phyloP scores from a whole-genome alignment of 2,113 vertebrate genomes.

The Polypterus senegalus region DNA sequence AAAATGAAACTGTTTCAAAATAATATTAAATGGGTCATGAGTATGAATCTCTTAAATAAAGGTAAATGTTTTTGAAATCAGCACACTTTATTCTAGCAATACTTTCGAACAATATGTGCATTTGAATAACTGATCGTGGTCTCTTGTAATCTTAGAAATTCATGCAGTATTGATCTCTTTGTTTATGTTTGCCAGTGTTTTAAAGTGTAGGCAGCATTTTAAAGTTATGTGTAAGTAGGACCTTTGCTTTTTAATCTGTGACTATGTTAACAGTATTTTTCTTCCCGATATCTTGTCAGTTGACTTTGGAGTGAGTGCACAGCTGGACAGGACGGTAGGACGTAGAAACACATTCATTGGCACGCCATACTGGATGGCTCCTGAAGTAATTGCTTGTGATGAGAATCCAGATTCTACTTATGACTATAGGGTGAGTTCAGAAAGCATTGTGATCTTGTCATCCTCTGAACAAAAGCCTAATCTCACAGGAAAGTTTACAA shows the following conservation, averaged over 20 bases:
- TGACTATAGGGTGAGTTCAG: slow-evolving; percentile 66
- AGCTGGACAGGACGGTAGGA: slow-evolving; percentile 78
- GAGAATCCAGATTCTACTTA: slow-evolving; percentile 88
- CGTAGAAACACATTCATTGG: slow-evolving; percentile 87
- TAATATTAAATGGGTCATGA: too few relatives aligned
- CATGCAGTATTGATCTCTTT: not conserved
- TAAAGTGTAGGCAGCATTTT: not conserved
- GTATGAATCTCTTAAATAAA: too few relatives aligned
- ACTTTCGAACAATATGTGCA: too few relatives aligned
- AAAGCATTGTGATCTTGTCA: not conserved
- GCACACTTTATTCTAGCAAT: too few relatives aligned
- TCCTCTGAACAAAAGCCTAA: too few relatives aligned
- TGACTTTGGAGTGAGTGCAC: slow-evolving; percentile 85
- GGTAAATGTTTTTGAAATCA: too few relatives aligned
- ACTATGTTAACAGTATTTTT: not conserved
- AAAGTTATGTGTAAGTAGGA: not conserved
- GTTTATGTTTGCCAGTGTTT: not conserved
- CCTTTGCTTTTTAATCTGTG: not conserved
- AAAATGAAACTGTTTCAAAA: too few relatives aligned
- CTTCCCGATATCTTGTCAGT: slow-evolving; percentile 36
- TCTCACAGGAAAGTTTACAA: too few relatives aligned
- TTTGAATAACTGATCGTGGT: too few relatives aligned
- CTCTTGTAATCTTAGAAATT: too few relatives aligned
- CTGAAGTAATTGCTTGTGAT: slow-evolving; percentile 83
- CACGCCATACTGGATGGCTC: slow-evolving; percentile 90